Evolutionary conservation across 1,140 invertebrate species (phyloP).

Genomic region (Drosophila pallidifrons): DNA sequence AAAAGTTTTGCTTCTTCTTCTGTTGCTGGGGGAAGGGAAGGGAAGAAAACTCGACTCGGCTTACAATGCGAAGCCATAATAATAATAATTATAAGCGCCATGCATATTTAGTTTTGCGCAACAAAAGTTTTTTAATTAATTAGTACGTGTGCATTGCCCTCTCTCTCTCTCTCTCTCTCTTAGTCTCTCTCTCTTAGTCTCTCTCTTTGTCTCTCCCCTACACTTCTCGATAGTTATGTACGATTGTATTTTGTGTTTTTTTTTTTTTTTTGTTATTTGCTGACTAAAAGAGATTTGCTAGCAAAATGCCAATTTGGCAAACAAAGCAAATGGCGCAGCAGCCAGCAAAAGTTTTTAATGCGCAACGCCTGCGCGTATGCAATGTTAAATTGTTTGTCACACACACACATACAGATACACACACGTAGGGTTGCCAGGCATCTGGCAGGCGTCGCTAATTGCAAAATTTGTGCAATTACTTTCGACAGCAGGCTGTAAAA

Average conservation of each 20-base stretch:
- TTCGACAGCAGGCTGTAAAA: constrained; percentile 8
- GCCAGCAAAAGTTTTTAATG: constrained; percentile 43
- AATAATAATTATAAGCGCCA: constrained; percentile 59
- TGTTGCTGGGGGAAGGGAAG: not conserved
- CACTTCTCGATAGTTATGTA: constrained; percentile 43
- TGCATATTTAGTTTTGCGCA: constrained; percentile 73
- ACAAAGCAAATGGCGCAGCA: constrained; percentile 42
- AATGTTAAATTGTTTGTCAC: constrained; percentile 37
- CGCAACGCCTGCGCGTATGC: constrained; percentile 44
- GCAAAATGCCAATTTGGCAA: constrained; percentile 50
- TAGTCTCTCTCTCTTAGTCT: not conserved
- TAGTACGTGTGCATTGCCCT: constrained; percentile 56
- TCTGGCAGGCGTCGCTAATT: constrained; percentile 35
- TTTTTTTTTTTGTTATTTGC: constrained; percentile 19
- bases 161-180: not conserved
- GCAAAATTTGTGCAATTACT: constrained; percentile 42
- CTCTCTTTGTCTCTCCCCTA: not conserved
- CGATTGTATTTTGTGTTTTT: constrained; percentile 25
- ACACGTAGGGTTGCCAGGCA: constrained; percentile 39
- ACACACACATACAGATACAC: constrained; percentile 8
- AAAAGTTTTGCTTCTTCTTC: constrained; percentile 27
- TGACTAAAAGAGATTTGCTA: constrained; percentile 17
- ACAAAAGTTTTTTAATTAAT: constrained; percentile 80
- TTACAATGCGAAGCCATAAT: constrained; percentile 56
- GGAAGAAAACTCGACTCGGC: constrained; percentile 1